Evolutionary conservation across 2,113 vertebrate species (phyloP).

Genomic region (Otocyon megalotis): DNA sequence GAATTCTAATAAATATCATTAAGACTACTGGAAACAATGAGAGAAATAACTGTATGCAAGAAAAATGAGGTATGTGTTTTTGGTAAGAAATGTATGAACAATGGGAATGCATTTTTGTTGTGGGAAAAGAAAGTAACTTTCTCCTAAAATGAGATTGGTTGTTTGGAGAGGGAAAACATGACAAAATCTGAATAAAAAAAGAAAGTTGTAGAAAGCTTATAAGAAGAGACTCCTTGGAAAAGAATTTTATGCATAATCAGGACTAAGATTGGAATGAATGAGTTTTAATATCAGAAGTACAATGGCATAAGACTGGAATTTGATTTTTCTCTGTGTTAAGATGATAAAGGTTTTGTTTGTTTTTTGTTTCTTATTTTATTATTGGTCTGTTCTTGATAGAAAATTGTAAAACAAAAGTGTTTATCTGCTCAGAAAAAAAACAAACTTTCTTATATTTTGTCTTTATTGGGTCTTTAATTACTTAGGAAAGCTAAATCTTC

Average conservation of each 20-base stretch:
- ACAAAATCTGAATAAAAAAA: neutral
- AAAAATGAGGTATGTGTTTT: neutral
- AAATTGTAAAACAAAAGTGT: neutral
- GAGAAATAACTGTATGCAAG: neutral
- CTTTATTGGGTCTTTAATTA: neutral
- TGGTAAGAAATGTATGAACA: neutral
- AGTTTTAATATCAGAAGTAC: neutral
- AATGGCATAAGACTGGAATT: neutral
- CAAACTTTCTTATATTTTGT: neutral
- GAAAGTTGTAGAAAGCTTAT: neutral
- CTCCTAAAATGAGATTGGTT: neutral
- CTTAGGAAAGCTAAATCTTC: neutral
- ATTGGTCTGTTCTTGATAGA: neutral
- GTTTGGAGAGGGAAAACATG: neutral
- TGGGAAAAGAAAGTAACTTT: neutral
- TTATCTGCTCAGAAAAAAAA: neutral
- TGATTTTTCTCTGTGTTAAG: neutral
- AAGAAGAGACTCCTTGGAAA: neutral
- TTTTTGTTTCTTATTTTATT: neutral
- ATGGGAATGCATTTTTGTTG: neutral
- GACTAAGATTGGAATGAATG: neutral
- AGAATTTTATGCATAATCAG: neutral
- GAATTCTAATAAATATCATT: neutral
- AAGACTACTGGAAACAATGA: neutral
- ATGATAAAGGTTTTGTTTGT: neutral